A percentile compares a stretch with the other conserved stretches of the same genome.
phyloP scores from a whole-genome alignment of 2,888 invertebrate species.

The Drosophila multiciliata region DNA sequence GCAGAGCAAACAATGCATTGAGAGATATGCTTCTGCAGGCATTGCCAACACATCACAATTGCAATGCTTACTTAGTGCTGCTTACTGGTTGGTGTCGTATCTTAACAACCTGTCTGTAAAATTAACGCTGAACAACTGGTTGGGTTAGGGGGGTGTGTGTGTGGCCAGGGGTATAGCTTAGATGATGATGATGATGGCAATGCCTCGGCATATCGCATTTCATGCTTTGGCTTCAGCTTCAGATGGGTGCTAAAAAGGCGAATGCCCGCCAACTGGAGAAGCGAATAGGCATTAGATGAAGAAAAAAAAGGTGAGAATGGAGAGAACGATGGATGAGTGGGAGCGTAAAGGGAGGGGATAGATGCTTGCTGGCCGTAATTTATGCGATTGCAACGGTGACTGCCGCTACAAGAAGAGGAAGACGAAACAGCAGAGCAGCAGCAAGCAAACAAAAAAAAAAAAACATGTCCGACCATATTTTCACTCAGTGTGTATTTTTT shows the following conservation, averaged over 20 bases:
- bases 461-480: conserved; percentile 70
- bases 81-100: conserved; percentile 13
- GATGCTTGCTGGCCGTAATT: conserved; percentile 63
- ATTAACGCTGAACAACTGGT: conserved; percentile 43
- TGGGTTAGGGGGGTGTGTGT: background rate
- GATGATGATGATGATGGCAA: conserved; percentile 43
- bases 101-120: conserved; percentile 56
- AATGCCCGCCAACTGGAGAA: conserved; percentile 64
- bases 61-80: conserved; percentile 4
- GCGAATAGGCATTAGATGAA: conserved; percentile 39
- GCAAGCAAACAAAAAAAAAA: conserved; percentile 50
- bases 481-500: conserved; percentile 67
- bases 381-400: conserved; percentile 80
- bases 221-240: conserved; percentile 60
- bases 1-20: conserved; percentile 3
- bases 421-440: conserved; percentile 58
- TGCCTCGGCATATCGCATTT: conserved; percentile 74
- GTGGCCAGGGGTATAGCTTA: conserved; percentile 9
- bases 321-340: background rate
- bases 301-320: conserved; percentile 32
- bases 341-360: background rate
- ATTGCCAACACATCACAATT: conserved; percentile 1
- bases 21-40: conserved; percentile 4
- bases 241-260: conserved; percentile 75
- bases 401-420: conserved; percentile 57